phyloP scores from a whole-genome alignment of 2,888 invertebrate genomes.

The Arctia plantaginis region DNA sequence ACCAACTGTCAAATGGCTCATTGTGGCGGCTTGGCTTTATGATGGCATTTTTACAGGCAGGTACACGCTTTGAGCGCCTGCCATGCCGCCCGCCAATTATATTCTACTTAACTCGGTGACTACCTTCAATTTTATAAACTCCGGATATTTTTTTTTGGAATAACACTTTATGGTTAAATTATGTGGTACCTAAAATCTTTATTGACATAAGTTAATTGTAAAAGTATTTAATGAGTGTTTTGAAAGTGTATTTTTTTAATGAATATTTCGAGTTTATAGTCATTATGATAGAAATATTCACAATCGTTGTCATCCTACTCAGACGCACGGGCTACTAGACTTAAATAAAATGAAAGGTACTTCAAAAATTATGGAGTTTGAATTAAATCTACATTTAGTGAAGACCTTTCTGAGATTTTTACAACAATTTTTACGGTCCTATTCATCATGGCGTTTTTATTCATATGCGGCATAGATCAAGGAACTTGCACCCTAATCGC shows the following conservation, averaged over 20 bases:
- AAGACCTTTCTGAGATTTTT: not conserved
- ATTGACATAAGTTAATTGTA: slow-evolving; percentile 12
- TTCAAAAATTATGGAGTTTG: slow-evolving; percentile 41
- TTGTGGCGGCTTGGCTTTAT: slow-evolving; percentile 83
- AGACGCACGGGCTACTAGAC: slow-evolving; percentile 24
- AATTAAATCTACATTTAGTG: slow-evolving; percentile 22
- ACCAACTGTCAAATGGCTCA: slow-evolving; percentile 85
- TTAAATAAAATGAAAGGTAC: slow-evolving; percentile 47
- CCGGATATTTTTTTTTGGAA: slow-evolving; percentile 52
- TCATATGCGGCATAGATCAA: not conserved
- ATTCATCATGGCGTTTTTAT: not conserved
- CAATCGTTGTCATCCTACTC: slow-evolving; percentile 53
- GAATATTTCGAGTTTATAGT: slow-evolving; percentile 26
- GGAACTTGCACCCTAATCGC: not conserved
- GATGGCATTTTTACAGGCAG: slow-evolving; percentile 85
- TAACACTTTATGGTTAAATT: slow-evolving; percentile 51
- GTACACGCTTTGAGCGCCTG: slow-evolving; percentile 81
- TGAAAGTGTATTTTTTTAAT: slow-evolving; percentile 19
- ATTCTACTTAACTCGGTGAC: slow-evolving; percentile 81
- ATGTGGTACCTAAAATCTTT: slow-evolving; percentile 45
- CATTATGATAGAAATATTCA: slow-evolving; percentile 20
- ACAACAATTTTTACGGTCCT: not conserved
- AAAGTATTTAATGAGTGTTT: slow-evolving; percentile 4
- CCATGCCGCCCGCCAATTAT: slow-evolving; percentile 84
- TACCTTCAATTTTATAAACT: slow-evolving; percentile 56